Base-by-base conservation (phyloP, 2,888 invertebrate genomes). In the Drosophila mulleri region DNA sequence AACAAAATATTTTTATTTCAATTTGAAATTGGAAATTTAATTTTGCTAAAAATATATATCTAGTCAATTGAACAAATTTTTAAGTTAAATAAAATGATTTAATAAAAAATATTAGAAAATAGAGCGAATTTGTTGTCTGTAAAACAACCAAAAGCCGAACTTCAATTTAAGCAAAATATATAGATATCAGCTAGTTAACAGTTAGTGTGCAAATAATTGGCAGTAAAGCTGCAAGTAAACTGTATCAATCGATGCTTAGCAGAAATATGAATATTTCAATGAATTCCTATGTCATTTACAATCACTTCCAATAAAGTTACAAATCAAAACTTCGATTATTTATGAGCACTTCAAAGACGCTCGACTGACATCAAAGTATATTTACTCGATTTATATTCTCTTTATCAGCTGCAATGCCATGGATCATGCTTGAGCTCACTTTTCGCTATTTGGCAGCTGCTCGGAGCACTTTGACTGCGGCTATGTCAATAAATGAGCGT, bases 401-500 rank as follows among this genome's bases (percentile, higher is more conserved):
- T 32, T 23, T 37, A 54, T 9, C 41, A 14, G 26, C 23, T 26
- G 18, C 45, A n/a, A 4, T 11, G 16, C 35, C 18, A 1, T 20
- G 8, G 18, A 47, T 3, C 41, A 8, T n/a, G 45, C 35, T 18
- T 42, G 8, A 11, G 16, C 37, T 35, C 35, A 41, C 29, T 54
- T 65, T 75, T 74, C 42, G 54, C 60, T 54, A 58, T 14, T 37
- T 60, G 44, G n/a, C 35, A 20, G 8, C 12, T 44, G 56, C 53
- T 57, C 41, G 37, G 62, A 57, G 45, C 35, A 32, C n/a, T 52
- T 56, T 32, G 57, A 52, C 29, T 44, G 41, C 20, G 67, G 56
- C 58, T 69, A 54, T 83, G 89, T 80, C 89, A 86, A 83, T 89
- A 81, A 83, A 73, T 73, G 75, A 75, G 64, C 58, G 48, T 53